Percentiles rank a stretch among this genome's conserved stretches.
phyloP scores from a whole-genome alignment of 2,888 invertebrate genomes.

The Stenchaetothrips biformis region DNA sequence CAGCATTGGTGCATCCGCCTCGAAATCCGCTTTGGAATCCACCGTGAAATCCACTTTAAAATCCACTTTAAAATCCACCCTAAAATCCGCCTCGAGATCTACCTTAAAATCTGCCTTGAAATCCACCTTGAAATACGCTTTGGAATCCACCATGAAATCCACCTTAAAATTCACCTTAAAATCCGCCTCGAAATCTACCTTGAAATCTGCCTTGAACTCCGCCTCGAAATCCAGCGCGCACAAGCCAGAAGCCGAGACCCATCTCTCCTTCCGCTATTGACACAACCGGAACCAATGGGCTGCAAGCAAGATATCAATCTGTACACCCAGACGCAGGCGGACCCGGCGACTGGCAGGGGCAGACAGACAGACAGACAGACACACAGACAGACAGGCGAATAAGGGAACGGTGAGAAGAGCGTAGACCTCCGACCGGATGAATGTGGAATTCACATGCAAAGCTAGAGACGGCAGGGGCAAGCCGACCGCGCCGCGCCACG shows the following conservation, averaged over 20 bases:
- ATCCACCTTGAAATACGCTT: too few species aligned
- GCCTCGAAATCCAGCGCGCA: not conserved
- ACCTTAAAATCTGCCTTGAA: too few species aligned
- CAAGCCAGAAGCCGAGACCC: not conserved
- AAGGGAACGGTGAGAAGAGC: not conserved
- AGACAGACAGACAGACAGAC: not conserved
- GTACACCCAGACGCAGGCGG: not conserved
- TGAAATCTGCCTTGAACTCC: too few species aligned
- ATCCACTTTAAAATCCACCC: too few species aligned
- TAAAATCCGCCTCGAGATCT: too few species aligned
- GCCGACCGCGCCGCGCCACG: not conserved
- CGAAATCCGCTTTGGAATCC: too few species aligned
- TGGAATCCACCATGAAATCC: too few species aligned
- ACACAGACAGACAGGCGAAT: not conserved
- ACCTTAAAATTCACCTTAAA: too few species aligned
- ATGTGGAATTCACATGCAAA: constrained; percentile 21
- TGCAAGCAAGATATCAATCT: constrained; percentile 13
- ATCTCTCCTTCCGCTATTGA: not conserved
- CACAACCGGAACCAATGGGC: constrained; percentile 15
- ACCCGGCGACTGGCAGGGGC: not conserved
- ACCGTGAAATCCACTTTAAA: too few species aligned
- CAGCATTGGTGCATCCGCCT: too few species aligned
- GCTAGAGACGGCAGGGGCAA: not conserved
- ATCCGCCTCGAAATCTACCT: too few species aligned
- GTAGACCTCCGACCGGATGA: constrained; percentile 1